Base-by-base conservation (phyloP, 1,140 invertebrate species). In the Drosophila kanapiae region DNA sequence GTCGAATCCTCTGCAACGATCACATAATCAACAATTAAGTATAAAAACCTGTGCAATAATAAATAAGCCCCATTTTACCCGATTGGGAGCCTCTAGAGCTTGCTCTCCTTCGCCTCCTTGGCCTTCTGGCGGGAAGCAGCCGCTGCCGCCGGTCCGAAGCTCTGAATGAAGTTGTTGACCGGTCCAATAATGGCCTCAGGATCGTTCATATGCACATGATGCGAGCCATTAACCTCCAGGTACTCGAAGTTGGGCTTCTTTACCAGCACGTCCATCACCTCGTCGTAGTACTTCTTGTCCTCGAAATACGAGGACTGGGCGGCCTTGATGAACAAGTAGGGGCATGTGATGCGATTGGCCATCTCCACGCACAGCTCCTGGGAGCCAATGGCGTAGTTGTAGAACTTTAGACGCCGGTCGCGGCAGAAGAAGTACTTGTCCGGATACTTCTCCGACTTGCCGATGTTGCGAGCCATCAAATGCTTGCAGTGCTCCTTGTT, bases 131-230 rank as follows among this genome's bases (percentile, higher is more conserved):
- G 80, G 3, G 68, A 63, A 23, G 80, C 84, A 14, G 77, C 80
- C 45, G 59, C 61, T 23, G 84, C 84, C 18, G 80, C 72, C 40
- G 91, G 91, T 13, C 91, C 91, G 68, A 87, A 92, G 27, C 82
- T 78, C 75, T 94, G 70, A 80, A 96, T 93, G 92, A 96, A 96
- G n/a, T 94, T 91, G 63, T 93, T 93, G 48, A 96, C 93, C 49
- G 94, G 81, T 11, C 92, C 93, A 23, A 94, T 94, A 61, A 96
- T 92, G 59, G 80, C 78, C 82, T 95, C 93, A 6, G 96, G 95
- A 81, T 95, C 93, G 65, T 95, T 96, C 68, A 97, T 94, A 91
- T 97, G 96, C 56, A 96, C 92, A 93, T 97, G 96, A 94, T 97
- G 96, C 16, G 94, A 95, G 27, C 96, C 96, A 61, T 95, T 93